These are phyloP conservation scores for Falcaria lacertinaria DNA, from an alignment of 2,888 invertebrate species.

Conservation along the genomic window DNA sequence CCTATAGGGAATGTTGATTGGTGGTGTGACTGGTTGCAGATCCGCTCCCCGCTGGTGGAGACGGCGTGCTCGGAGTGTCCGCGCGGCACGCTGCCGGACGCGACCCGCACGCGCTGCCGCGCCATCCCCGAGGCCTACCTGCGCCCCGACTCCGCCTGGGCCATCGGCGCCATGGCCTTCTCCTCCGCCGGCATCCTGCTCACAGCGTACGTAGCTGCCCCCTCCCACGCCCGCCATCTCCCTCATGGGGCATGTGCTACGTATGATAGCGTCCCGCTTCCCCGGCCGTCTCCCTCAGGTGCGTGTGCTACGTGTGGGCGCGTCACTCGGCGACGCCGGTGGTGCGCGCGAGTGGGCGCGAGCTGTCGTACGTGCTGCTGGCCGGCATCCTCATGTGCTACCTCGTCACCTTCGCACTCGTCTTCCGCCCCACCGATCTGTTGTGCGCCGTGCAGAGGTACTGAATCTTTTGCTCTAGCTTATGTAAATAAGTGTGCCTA, in stretches of 20 bases:
- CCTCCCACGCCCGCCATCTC: too few species aligned
- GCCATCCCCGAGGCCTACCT: conserved; percentile 91
- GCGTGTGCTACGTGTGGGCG: conserved; percentile 87
- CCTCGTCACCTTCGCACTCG: conserved; percentile 93
- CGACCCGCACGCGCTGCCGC: conserved; percentile 85
- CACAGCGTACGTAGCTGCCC: conserved; percentile 74
- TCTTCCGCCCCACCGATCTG: conserved; percentile 90
- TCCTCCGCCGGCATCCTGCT: conserved; percentile 91
- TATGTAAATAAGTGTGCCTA: too few species aligned
- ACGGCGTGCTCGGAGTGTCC: conserved; percentile 92
- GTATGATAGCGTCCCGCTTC: too few species aligned
- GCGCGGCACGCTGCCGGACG: conserved; percentile 90
- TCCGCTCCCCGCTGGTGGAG: conserved; percentile 88
- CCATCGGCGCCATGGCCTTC: conserved; percentile 95
- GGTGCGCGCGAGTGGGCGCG: conserved; percentile 95
- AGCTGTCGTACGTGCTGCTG: conserved; percentile 93
- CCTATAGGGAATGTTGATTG: too few species aligned
- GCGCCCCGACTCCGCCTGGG: conserved; percentile 91
- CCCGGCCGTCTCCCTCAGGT: conserved; percentile 36
- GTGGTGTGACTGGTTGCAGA: conserved; percentile 63
- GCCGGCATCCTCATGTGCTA: conserved; percentile 94
- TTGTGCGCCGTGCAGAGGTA: conserved; percentile 94
- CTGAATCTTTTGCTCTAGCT: not conserved
- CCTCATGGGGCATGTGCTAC: too few species aligned
- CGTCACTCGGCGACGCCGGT: conserved; percentile 95